A percentile compares a stretch with the other conserved stretches of the same genome.
Evolutionary conservation across 1,140 invertebrate genomes (phyloP).

Genomic region (Mizuhopecten yessoensis): DNA sequence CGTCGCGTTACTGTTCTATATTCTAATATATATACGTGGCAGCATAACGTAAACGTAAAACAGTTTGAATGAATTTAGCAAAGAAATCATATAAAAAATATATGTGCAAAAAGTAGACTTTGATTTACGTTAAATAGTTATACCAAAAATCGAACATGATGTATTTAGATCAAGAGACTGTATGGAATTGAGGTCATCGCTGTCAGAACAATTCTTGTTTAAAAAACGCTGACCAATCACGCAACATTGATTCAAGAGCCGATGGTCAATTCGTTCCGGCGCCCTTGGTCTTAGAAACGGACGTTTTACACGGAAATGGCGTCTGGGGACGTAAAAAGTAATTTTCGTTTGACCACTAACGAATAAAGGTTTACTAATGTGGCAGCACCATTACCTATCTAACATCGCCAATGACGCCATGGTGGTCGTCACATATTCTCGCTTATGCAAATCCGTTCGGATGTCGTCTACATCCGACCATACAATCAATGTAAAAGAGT

Average conservation of each 20-base stretch:
- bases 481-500: slow-evolving; percentile 11
- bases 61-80: too few relatives aligned
- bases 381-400: background rate
- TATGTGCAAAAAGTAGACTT: too few relatives aligned
- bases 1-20: too few relatives aligned
- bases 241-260: background rate
- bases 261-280: background rate
- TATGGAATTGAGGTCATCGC: slow-evolving; percentile 17
- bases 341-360: slow-evolving; percentile 38
- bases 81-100: too few relatives aligned
- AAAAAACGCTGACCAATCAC: background rate
- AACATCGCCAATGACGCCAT: background rate
- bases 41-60: too few relatives aligned
- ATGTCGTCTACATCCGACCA: slow-evolving; percentile 20
- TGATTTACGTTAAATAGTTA: background rate
- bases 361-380: background rate
- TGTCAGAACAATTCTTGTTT: background rate
- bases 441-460: slow-evolving; percentile 5
- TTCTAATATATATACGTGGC: too few relatives aligned
- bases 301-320: slow-evolving; percentile 14
- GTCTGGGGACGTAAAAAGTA: slow-evolving; percentile 19
- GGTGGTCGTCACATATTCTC: background rate
- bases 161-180: background rate
- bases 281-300: background rate
- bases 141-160: background rate